A percentile compares a stretch with the other conserved stretches of the same genome.
Conservation (phyloP, 2,888 invertebrate genomes). For the Cerceris ruficornis region DNA sequence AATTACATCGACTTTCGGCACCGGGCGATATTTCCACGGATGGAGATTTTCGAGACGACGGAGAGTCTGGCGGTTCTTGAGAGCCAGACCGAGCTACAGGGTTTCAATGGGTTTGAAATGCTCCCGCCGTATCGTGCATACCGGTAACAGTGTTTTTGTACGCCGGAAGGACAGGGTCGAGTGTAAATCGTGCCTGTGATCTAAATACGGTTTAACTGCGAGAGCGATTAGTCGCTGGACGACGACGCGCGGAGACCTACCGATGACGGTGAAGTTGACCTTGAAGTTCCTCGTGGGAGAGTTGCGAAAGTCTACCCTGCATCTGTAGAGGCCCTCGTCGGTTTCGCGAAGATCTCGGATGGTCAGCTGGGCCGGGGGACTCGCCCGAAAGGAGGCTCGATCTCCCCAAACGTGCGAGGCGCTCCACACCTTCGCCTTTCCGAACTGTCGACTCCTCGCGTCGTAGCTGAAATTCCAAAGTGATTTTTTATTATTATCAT, state of each 20-base stretch:
- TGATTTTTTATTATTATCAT: too few species aligned
- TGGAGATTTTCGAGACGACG: too few species aligned
- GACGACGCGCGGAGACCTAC: slow-evolving; percentile 81
- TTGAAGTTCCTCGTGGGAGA: slow-evolving; percentile 88
- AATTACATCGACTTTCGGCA: background rate
- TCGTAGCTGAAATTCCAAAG: slow-evolving; percentile 83
- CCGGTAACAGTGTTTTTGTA: too few species aligned
- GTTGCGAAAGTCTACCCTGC: slow-evolving; percentile 89
- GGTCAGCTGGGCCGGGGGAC: slow-evolving; percentile 83
- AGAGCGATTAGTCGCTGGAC: background rate
- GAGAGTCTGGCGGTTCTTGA: too few species aligned
- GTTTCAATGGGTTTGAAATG: too few species aligned
- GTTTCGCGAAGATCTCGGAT: slow-evolving; percentile 76
- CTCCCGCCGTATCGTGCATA: too few species aligned
- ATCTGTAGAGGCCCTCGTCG: slow-evolving; percentile 88
- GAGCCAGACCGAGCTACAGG: too few species aligned
- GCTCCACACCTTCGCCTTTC: slow-evolving; percentile 85
- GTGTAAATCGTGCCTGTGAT: too few species aligned
- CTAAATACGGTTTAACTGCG: too few species aligned
- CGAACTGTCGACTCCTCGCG: slow-evolving; percentile 84
- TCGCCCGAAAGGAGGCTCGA: slow-evolving; percentile 84
- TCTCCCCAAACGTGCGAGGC: slow-evolving; percentile 84
- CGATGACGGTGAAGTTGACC: slow-evolving; percentile 89
- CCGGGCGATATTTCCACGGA: background rate
- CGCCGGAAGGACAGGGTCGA: too few species aligned